Evolutionary conservation across 2,113 vertebrate species (phyloP).

Genomic region (Hyla sarda): DNA sequence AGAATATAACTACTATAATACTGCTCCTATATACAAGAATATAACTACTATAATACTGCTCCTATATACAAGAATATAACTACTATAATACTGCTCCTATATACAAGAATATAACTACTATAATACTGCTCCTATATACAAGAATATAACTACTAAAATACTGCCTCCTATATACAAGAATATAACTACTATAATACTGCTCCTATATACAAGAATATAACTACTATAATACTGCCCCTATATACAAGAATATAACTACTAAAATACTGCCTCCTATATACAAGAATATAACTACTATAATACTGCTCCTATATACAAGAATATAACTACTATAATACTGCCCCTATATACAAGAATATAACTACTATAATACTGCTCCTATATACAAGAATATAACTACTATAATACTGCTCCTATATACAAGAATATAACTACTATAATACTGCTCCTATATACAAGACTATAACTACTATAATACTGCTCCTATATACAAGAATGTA

Average conservation of each 20-base stretch:
- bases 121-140: background rate
- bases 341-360: too few relatives aligned
- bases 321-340: constrained; percentile 18
- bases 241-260: background rate
- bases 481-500: too few relatives aligned
- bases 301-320: background rate
- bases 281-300: background rate
- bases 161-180: background rate
- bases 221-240: constrained; percentile 16
- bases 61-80: background rate
- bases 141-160: constrained; percentile 15
- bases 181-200: constrained; percentile 20
- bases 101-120: constrained; percentile 11
- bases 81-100: constrained; percentile 11
- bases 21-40: too few relatives aligned
- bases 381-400: constrained; percentile 9
- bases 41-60: too few relatives aligned
- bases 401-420: too few relatives aligned
- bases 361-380: too few relatives aligned
- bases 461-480: too few relatives aligned
- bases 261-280: background rate
- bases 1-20: too few relatives aligned
- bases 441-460: too few relatives aligned
- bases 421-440: too few relatives aligned
- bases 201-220: constrained; percentile 11